A percentile compares a stretch with the other conserved stretches of the same genome.
Evolutionary conservation across 2,888 invertebrate species (phyloP).

Genomic region (Drosophila recens): DNA sequence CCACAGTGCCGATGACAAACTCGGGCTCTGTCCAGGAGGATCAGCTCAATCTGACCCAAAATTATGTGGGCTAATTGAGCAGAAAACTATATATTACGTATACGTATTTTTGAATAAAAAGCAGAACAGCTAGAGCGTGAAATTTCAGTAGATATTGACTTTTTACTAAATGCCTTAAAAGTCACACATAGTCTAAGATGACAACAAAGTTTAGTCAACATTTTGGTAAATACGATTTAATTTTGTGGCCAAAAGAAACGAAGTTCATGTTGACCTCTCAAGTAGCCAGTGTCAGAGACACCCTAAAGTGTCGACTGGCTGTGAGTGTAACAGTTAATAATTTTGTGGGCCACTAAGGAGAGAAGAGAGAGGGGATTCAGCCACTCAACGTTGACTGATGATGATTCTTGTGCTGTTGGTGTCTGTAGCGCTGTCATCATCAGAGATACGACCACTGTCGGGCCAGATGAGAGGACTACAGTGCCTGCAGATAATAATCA

Average conservation of each 20-base stretch:
- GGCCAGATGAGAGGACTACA: neutral
- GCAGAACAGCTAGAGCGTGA: neutral
- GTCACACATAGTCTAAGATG: neutral
- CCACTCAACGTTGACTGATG: slow-evolving; percentile 58
- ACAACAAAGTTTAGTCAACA: neutral
- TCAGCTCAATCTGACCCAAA: slow-evolving; percentile 82
- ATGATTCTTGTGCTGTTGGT: slow-evolving; percentile 56
- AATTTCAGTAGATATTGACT: neutral
- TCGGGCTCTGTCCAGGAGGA: slow-evolving; percentile 74
- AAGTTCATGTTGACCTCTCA: slow-evolving; percentile 34
- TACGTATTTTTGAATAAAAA: slow-evolving; percentile 1
- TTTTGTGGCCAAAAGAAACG: slow-evolving; percentile 12
- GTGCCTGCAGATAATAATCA: slow-evolving; percentile 30
- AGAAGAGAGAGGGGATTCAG: neutral
- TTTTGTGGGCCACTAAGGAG: slow-evolving; percentile 22
- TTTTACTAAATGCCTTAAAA: neutral
- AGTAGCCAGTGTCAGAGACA: slow-evolving; percentile 29
- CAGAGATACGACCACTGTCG: slow-evolving; percentile 15
- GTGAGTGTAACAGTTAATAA: slow-evolving; percentile 49
- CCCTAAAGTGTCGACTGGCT: slow-evolving; percentile 42
- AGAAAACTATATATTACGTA: neutral
- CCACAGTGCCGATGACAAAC: slow-evolving; percentile 41
- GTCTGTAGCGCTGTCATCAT: slow-evolving; percentile 60
- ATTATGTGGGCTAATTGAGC: slow-evolving; percentile 66
- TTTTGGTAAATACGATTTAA: neutral